Conservation (phyloP, 1,140 invertebrate genomes). For the Pentalonia nigronervosa region DNA sequence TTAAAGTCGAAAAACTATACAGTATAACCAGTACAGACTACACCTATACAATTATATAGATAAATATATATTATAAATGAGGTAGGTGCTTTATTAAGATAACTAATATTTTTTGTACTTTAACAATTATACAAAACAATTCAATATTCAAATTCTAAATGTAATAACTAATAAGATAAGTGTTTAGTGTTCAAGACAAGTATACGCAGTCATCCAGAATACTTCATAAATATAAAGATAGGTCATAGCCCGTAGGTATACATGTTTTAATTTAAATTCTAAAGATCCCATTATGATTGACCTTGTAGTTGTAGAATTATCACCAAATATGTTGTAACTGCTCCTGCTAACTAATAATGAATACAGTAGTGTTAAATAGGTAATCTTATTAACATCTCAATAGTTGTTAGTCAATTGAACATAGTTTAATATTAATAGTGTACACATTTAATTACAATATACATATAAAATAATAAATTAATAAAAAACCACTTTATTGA, state of each 20-base stretch:
- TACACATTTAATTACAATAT: no score
- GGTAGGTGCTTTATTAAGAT: not conserved
- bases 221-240: not conserved
- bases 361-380: not conserved
- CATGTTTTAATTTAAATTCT: not conserved
- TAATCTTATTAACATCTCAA: no score
- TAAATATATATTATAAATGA: not conserved
- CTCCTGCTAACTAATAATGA: slow-evolving; percentile 38
- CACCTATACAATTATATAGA: not conserved
- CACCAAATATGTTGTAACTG: slow-evolving; percentile 57
- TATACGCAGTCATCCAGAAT: no score
- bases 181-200: not conserved
- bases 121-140: not conserved
- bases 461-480: no score
- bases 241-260: not conserved
- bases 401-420: no score
- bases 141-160: not conserved
- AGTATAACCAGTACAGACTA: no score
- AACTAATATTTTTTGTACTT: not conserved
- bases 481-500: no score
- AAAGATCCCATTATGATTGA: slow-evolving; percentile 2
- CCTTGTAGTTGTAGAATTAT: slow-evolving; percentile 57
- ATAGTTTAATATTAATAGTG: no score
- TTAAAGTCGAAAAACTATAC: no score
- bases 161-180: not conserved